A percentile compares a stretch with the other conserved stretches of the same genome.
Conservation (phyloP, 2,113 vertebrate genomes). For the Oreochromis spilurus region DNA sequence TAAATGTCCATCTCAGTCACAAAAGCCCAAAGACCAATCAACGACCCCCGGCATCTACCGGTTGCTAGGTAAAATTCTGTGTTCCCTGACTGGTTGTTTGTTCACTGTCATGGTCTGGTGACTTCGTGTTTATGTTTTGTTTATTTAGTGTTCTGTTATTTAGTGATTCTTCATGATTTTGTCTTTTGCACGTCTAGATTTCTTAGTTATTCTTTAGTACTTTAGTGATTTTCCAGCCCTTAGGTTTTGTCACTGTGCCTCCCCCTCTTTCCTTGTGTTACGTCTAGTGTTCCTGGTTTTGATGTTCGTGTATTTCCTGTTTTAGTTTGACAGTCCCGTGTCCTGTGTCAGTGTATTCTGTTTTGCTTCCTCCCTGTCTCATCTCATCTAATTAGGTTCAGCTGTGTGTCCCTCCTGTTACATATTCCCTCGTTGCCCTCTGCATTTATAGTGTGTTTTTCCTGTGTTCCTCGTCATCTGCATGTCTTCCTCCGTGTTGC, state of each 20-base stretch:
- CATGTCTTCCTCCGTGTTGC: neutral
- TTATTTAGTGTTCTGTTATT: neutral
- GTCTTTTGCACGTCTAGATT: neutral
- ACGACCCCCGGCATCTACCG: neutral
- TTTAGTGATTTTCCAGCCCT: neutral
- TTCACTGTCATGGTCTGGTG: neutral
- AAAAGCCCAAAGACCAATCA: neutral
- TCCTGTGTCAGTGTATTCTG: neutral
- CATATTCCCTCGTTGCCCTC: rapidly evolving
- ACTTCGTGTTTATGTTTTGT: neutral
- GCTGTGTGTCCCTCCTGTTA: neutral
- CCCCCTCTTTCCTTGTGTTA: neutral
- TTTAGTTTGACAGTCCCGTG: neutral
- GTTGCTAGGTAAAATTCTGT: neutral
- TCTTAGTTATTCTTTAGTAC: neutral
- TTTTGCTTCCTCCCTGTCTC: neutral
- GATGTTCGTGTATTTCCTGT: neutral
- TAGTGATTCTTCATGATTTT: neutral
- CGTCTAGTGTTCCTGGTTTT: neutral
- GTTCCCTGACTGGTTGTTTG: neutral
- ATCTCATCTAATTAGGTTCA: neutral
- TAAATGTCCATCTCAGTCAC: neutral
- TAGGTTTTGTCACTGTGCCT: neutral
- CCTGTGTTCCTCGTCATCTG: neutral
- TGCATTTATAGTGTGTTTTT: neutral